Percentiles rank a stretch among this genome's conserved stretches.
phyloP scores from a whole-genome alignment of 2,797 vertebrate species.

The Atherinosoma microstoma region DNA sequence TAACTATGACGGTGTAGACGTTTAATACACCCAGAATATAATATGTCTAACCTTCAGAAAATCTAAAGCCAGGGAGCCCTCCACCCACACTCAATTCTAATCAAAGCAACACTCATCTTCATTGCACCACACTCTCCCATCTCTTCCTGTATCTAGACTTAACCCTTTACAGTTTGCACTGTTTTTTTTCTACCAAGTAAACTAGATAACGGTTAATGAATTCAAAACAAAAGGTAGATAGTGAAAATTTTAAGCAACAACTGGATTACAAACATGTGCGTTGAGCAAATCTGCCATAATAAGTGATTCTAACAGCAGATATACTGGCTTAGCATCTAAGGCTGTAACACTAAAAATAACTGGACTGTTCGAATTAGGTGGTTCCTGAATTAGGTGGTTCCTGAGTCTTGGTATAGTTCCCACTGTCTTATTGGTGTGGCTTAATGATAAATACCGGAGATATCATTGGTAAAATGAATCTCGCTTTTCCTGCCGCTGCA shows the following conservation, averaged over 20 bases:
- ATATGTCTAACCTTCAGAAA: constrained; percentile 23
- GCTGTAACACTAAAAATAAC: background rate
- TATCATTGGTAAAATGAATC: too few species aligned
- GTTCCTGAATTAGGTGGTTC: background rate
- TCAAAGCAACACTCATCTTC: constrained; percentile 12
- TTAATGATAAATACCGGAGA: background rate
- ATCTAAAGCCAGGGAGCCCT: constrained; percentile 22
- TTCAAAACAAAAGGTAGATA: background rate
- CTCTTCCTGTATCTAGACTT: background rate
- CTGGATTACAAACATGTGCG: background rate
- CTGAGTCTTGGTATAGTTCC: background rate
- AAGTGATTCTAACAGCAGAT: background rate
- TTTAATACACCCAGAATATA: constrained; percentile 35
- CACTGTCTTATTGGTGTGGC: background rate
- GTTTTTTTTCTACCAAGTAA: background rate
- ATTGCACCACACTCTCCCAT: background rate
- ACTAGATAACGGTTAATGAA: background rate
- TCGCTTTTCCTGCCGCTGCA: background rate
- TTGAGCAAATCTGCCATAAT: background rate
- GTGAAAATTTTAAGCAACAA: background rate
- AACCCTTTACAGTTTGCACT: background rate
- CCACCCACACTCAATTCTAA: constrained; percentile 13
- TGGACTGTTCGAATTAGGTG: background rate
- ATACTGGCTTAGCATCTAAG: background rate
- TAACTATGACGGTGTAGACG: constrained; percentile 26